phyloP scores from a whole-genome alignment of 2,888 invertebrate species.

The Teinopalpus imperialis region DNA sequence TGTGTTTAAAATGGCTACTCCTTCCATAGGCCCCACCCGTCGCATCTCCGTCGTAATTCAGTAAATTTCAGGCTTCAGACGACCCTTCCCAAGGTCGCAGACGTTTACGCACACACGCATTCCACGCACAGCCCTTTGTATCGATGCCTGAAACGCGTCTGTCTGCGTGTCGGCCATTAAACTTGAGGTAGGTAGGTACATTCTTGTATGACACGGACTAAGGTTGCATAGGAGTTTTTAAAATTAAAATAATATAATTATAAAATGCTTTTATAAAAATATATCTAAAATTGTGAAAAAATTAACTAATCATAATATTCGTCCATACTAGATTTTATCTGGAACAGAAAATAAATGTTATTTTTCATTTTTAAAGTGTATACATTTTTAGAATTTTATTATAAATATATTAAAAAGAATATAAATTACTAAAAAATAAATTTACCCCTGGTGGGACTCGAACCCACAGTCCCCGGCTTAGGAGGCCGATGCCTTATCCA shows the following conservation, averaged over 20 bases:
- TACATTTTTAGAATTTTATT: no score
- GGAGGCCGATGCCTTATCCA: constrained; percentile 90
- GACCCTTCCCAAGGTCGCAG: constrained; percentile 77
- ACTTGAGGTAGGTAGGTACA: constrained; percentile 38
- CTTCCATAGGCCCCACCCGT: constrained; percentile 30
- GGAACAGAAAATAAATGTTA: no score
- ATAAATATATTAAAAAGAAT: no score
- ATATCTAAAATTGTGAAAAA: no score
- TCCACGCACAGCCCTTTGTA: constrained; percentile 46
- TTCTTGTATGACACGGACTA: constrained; percentile 5
- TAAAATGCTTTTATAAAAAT: no score
- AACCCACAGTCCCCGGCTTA: constrained; percentile 90
- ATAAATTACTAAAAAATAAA: no score
- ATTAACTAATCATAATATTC: no score
- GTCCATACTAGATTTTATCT: no score
- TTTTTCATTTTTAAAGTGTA: no score
- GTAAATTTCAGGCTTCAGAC: constrained; percentile 64
- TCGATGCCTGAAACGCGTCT: constrained; percentile 41
- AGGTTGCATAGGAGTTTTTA: no score
- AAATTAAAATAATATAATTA: no score
- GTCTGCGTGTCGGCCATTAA: constrained; percentile 48
- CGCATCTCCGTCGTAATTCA: constrained; percentile 46
- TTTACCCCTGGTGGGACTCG: constrained; percentile 90
- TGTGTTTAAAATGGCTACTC: constrained; percentile 11
- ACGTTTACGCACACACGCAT: constrained; percentile 50